Base-by-base conservation (phyloP, 2,113 vertebrate genomes). In the Hippoglossus stenolepis region DNA sequence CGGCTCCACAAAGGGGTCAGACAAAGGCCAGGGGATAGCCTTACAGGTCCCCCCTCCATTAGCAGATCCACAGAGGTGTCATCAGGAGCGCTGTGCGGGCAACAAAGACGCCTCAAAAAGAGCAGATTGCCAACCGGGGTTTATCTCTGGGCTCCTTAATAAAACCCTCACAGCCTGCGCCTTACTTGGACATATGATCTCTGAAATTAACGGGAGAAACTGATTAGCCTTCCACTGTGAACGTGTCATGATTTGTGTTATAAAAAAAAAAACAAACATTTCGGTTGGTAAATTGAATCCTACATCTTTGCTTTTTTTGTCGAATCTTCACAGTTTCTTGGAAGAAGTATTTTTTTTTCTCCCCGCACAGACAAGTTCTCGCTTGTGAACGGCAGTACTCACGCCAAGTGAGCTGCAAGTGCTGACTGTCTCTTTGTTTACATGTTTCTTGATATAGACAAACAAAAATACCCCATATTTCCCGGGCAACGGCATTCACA, bases 1-100 rank as follows among this genome's bases (percentile, higher is more conserved):
- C 78, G 57, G 88, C 86, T 80, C 83, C 80, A 93, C 93, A 94
- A 95, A 94, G 85, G 86, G 93, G 93, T 95, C 95, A 95, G 84
- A 53, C 85, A 81, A 89, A 93, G 93, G 93, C 90, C 93, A 94
- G 68, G 86, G 92, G 95, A 93, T 92, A 93, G 90, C 92, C 92
- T 93, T 91, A 90, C 88, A 93, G 68, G 66, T 90, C 90, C 83
- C 87, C 87, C 90, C 73, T 87, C 93, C 77, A 82, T 89, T 92
- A 91, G 77, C 91, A 53, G 82, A 87, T 82, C 75, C 17, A 87
- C 84, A 75, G 89, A 92, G 85, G 91, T 91, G 91, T 87, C 90
- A 90, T 82, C 77, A 54, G 73, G 70, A 64, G 74, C 67, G 75
- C 86, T 90, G 87, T 73, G 77, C 71, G 63, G 82, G 79, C 80